Evolutionary conservation across 2,797 vertebrate species (phyloP).

Genomic region (Oophaga sylvatica): DNA sequence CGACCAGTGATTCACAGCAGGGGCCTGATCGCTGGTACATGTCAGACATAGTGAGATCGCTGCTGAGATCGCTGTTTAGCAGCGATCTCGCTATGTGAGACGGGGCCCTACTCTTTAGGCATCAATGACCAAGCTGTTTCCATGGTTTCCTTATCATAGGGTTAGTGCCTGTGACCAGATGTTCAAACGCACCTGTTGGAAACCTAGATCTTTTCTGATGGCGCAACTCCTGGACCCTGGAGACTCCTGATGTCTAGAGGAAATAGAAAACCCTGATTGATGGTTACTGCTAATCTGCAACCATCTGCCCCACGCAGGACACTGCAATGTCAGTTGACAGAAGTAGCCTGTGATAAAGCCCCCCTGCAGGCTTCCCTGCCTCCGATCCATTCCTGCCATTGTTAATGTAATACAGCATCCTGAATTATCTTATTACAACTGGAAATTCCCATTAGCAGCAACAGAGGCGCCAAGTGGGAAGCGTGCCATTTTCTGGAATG

Average conservation of each 20-base stretch:
- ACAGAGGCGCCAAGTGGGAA: slow-evolving; percentile 14
- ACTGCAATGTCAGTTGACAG: neutral
- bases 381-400: slow-evolving; percentile 14
- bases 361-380: neutral
- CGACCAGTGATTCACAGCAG: no score
- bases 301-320: slow-evolving; percentile 13
- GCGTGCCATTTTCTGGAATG: slow-evolving; percentile 19
- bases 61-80: no score
- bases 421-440: slow-evolving; percentile 14
- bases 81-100: no score
- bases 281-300: slow-evolving; percentile 24
- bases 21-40: no score
- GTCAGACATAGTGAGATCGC: no score
- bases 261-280: neutral
- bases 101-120: no score
- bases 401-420: neutral
- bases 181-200: slow-evolving; percentile 21
- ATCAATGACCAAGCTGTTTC: neutral
- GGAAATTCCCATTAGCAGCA: slow-evolving; percentile 20
- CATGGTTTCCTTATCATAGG: neutral
- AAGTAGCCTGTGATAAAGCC: neutral
- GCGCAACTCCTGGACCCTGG: neutral
- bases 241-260: neutral
- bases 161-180: slow-evolving; percentile 16
- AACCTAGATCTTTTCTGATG: neutral